These are phyloP conservation scores for Cervus canadensis DNA, from an alignment of 2,113 vertebrate genomes.

Conservation along the genomic window DNA sequence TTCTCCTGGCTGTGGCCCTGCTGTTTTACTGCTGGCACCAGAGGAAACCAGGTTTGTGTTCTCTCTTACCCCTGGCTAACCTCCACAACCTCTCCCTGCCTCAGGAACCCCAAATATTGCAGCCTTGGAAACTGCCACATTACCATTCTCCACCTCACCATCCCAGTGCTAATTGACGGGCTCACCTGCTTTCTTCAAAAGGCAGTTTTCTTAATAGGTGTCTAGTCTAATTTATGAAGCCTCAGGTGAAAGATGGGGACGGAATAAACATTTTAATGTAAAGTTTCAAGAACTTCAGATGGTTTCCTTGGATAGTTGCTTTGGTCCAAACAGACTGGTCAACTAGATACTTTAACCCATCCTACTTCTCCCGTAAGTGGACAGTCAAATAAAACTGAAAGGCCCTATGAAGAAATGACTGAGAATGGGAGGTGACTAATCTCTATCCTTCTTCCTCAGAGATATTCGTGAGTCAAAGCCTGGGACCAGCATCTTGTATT, in stretches of 20 bases:
- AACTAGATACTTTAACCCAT: neutral
- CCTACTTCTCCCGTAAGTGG: neutral
- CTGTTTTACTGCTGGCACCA: neutral
- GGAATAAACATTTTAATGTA: neutral
- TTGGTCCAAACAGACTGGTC: neutral
- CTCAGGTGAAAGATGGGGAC: neutral
- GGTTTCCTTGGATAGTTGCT: neutral
- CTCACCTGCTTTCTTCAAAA: neutral
- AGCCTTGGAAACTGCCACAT: neutral
- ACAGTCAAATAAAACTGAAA: neutral
- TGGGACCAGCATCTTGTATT: neutral
- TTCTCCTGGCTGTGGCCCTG: neutral
- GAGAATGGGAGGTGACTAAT: neutral
- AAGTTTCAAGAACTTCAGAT: neutral
- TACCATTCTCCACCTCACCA: neutral
- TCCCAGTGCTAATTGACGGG: neutral
- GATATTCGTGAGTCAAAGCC: too few relatives aligned
- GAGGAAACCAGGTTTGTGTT: slow-evolving; percentile 31
- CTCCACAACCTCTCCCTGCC: neutral
- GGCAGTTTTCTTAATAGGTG: neutral
- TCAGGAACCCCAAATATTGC: neutral
- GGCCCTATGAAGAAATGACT: neutral
- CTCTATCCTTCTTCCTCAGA: neutral
- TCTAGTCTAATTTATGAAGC: neutral
- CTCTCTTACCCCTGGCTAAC: neutral